These are phyloP conservation scores for Anguilla pacifica DNA, from an alignment of 2,797 vertebrate species.

Conservation along the genomic window DNA sequence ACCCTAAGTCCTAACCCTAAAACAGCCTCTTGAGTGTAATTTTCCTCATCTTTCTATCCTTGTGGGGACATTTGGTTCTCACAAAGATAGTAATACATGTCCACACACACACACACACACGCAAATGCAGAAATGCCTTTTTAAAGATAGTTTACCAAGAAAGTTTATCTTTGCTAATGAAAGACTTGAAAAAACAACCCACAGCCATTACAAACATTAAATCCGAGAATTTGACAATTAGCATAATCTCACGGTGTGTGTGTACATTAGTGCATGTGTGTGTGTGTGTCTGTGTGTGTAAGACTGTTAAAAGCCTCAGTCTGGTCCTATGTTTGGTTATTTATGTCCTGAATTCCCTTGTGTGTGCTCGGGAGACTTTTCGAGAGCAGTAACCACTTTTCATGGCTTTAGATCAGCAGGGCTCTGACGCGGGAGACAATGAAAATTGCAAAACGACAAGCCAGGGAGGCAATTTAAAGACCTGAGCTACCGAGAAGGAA, in stretches of 20 bases:
- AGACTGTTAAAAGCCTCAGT: constrained; percentile 51
- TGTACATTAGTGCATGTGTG: neutral
- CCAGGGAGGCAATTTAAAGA: constrained; percentile 40
- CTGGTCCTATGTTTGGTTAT: constrained; percentile 56
- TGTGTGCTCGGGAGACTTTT: constrained; percentile 40
- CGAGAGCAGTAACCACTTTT: constrained; percentile 59
- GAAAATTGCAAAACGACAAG: constrained; percentile 19
- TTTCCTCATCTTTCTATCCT: too few relatives aligned
- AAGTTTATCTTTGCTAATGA: constrained; percentile 19
- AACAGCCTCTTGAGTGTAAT: too few relatives aligned
- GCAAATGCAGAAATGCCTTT: neutral
- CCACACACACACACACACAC: too few relatives aligned
- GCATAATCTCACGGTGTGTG: constrained; percentile 45
- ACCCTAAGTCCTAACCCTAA: too few relatives aligned
- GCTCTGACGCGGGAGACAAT: constrained; percentile 55
- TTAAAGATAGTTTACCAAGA: neutral
- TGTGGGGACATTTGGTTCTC: too few relatives aligned
- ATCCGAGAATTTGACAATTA: constrained; percentile 53
- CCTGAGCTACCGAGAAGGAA: constrained; percentile 25
- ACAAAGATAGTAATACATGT: too few relatives aligned
- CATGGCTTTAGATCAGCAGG: constrained; percentile 64
- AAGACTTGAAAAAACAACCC: constrained; percentile 39
- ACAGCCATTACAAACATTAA: constrained; percentile 45
- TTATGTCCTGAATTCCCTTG: constrained; percentile 55
- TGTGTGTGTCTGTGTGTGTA: constrained; percentile 21